Base-by-base conservation (phyloP, 35 echinoderm and acorn worm species). In the Hemicentrotus pulcherrimus region DNA sequence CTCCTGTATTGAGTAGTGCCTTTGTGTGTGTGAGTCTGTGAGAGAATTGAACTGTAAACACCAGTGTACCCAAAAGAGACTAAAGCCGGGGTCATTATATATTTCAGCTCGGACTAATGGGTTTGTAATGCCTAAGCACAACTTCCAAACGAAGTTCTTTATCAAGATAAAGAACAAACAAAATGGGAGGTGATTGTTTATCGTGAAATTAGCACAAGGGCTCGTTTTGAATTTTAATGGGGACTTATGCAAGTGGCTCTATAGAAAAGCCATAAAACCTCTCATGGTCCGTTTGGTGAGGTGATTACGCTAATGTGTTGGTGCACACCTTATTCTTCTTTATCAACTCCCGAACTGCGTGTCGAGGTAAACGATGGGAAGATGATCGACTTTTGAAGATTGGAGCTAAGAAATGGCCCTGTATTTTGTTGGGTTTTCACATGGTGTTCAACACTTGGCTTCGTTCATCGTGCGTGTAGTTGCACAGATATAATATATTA, bases 191-290 rank as follows among this genome's bases (percentile, higher is more conserved):
- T 47, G 88, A 90, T 90, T 90, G 88, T 90, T 90, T 90, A 90
- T 90, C 88, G 32, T 33, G 46, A 90, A 90, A 90, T 90, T 90
- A 90, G 88, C 88, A 90, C 88, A 90, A 90, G 88, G 88, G 88
- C 19, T 47, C 88, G 46, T 90, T 90, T 90, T 90, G 32, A 90
- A 90, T 45, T 90, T 90, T 90, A 90, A 90, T 45, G 88, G 32
- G 88, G 88, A 47, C 88, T 90, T 90, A 90, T 47, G 46, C 88
- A 90, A 90, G 88, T 47, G 32, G 32, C 32, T 90, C 88, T 24
- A 90, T 90, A 45, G 88, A 90, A 90, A 90, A 90, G 88, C 88
- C 88, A 90, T 90, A 90, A 90, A 90, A 47, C 6, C 19, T 78
- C 65, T 22, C 22, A n/a, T 78, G 65, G 65, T 78, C 28, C n/a